Evolutionary conservation across 2,888 invertebrate species (phyloP), one percentile per base, ranked within the genome.

Genomic region (Apotomis capreana): DNA sequence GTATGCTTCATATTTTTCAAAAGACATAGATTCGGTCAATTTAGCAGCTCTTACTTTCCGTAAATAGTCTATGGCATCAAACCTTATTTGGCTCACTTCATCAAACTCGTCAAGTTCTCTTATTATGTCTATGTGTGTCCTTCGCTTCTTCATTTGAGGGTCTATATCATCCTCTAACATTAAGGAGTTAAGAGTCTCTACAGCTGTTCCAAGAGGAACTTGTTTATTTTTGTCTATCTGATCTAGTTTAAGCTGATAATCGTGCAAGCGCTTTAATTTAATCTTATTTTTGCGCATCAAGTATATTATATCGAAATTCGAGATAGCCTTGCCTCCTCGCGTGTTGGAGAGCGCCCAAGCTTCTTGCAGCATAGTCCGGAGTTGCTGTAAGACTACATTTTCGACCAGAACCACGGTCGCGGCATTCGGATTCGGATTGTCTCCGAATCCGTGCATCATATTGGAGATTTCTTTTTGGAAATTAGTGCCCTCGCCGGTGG

Each of bases 361-460:
- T 86, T 96, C 96, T 78, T 95, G 94, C n/a, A 98, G 90, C 85
- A 98, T 95, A 0, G 95, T 94, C 75, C 95, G 94, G 78, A 98
- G 94, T 87, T 98, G 98, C 78, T 96, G 96, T 68, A 96, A 94
- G 0, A 98, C 95, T 70, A 98, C 96, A 76, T 95, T 96, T 89
- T 98, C 98, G 0, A 98, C 96, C 62, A 98, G 89, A 69, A 95
- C 95, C 0, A 98, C 98, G 0, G 98, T 97, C 59, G 97, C 97
- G 0, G 95, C 94, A 57, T 97, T 94, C 0, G 98, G 98, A 74
- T 95, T 95, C 26, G 96, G 95, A 81, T 96, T 96, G 83, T 98
- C 98, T 0, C 98, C 98, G 83, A 98, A 97, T n/a, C 98, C 98
- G 79, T 97, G 96, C 98, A 98, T 97, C 95, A 98, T 97, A 80